Conservation (phyloP, 1,140 invertebrate genomes). For the Drosophila navojoa region DNA sequence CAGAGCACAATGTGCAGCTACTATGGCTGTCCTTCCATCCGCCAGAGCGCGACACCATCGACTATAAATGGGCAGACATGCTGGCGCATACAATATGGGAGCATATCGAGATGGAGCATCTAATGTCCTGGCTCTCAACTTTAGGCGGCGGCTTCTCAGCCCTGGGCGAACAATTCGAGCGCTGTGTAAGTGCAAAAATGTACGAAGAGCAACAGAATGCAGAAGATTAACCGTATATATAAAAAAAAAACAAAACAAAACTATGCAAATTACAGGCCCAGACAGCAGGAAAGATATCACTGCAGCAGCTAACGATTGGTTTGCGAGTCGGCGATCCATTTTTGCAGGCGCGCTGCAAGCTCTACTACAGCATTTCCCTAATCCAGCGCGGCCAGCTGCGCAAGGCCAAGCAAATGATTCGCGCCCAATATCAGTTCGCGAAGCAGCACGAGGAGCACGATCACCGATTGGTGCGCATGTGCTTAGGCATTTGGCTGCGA, state of each 20-base stretch:
- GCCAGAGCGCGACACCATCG: conserved; percentile 87
- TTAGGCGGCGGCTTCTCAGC: conserved; percentile 97
- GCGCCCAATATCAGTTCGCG: conserved; percentile 87
- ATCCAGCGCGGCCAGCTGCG: conserved; percentile 91
- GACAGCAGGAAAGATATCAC: conserved; percentile 93
- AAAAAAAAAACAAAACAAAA: neutral
- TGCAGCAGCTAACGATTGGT: conserved; percentile 92
- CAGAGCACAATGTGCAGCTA: conserved; percentile 46
- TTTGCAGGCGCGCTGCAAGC: conserved; percentile 90
- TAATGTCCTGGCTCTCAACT: conserved; percentile 97
- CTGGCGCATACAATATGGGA: conserved; percentile 85
- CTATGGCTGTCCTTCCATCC: conserved; percentile 82
- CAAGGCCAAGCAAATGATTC: conserved; percentile 88
- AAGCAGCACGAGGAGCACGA: conserved; percentile 84
- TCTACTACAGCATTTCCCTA: conserved; percentile 94
- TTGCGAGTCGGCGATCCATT: conserved; percentile 91
- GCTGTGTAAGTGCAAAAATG: conserved; percentile 88
- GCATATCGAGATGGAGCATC: conserved; percentile 91
- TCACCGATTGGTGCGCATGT: conserved; percentile 89
- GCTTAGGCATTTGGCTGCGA: conserved; percentile 92
- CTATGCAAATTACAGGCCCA: conserved; percentile 87
- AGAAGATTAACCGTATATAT: too few relatives aligned
- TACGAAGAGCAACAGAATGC: conserved; percentile 29
- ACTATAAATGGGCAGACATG: conserved; percentile 87
- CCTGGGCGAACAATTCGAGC: conserved; percentile 92